Base-by-base conservation (phyloP, 2,113 vertebrate genomes). In the Ctenodactylus gundi region DNA sequence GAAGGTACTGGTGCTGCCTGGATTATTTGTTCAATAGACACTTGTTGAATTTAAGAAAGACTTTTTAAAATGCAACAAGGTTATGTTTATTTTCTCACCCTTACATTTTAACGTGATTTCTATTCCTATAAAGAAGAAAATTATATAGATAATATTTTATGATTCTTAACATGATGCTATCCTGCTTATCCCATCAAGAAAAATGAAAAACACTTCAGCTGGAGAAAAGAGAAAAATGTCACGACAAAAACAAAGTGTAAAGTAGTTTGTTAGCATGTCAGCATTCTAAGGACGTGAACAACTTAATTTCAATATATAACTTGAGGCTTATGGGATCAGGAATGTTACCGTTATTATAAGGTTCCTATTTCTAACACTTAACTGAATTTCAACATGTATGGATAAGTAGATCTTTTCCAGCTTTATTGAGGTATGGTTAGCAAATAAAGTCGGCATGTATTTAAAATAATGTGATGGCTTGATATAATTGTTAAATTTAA, bases 201-300 rank as follows among this genome's bases (percentile, higher is more conserved):
- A 58, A 76, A 46, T n/a, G n/a, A 5, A 7, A 85, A 60, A 80
- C 0, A 39, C 7, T 60, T 51, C 23, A 68, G 67, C 3, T 91
- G 21, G 46, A 83, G 31, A 86, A 64, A 15, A 64, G 20, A 53
- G 10, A 67, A 60, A 93, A 82, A 27, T 53, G 3, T 81, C 39
- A 75, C 53, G 10, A 17, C 12, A 58, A 31, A 15, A 29, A 46
- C 27, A 72, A 73, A 29, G 3, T 46, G 29, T 34, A 34, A 49
- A n/a, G n/a, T n/a, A n/a, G n/a, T n/a, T n/a, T n/a, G n/a, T n/a
- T 73, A 75, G 62, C 55, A 93, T 82, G 65, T 76, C 82, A 62
- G 29, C 3, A 70, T 58, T 6, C 7, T 1, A 64, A 85, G 34
- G 60, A 84, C 85, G 14, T 9, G 36, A 64, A 11, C 2, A 23